phyloP scores from a whole-genome alignment of 1,140 invertebrate genomes.

The Leucophenga varia region DNA sequence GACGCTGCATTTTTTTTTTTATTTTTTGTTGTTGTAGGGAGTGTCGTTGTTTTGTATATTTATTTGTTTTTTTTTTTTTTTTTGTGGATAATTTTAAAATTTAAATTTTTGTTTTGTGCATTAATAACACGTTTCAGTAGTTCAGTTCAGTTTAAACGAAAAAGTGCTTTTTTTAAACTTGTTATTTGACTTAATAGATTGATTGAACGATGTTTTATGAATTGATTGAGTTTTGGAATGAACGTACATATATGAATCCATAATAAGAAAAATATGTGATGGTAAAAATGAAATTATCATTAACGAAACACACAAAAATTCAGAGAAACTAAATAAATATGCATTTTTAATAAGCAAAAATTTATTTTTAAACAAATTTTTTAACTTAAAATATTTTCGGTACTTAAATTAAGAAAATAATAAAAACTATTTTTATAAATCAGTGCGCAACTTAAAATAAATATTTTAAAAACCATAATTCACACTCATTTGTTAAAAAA shows the following conservation, averaged over 20 bases:
- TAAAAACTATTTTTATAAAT: conserved; percentile 27
- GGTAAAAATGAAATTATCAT: too few species aligned
- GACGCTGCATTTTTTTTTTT: conserved; percentile 40
- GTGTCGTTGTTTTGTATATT: too few species aligned
- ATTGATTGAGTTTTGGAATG: too few species aligned
- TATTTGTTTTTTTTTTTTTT: too few species aligned
- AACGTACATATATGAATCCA: too few species aligned
- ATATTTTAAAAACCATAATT: conserved; percentile 7
- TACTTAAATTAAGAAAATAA: conserved; percentile 17
- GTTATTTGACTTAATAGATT: conserved; percentile 27
- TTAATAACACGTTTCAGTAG: conserved; percentile 1
- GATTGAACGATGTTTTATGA: conserved; percentile 17
- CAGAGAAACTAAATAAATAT: background rate
- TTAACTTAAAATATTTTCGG: conserved; percentile 12
- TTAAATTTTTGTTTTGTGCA: too few species aligned
- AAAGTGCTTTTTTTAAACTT: conserved; percentile 47
- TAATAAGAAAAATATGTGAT: too few species aligned
- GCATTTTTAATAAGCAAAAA: conserved; percentile 23
- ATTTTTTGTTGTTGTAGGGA: too few species aligned
- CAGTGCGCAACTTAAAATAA: conserved; percentile 28
- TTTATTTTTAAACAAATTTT: conserved; percentile 22
- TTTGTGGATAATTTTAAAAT: too few species aligned
- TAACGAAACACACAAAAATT: background rate
- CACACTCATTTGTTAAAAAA: too few species aligned
- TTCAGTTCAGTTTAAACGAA: conserved; percentile 53